These are phyloP conservation scores for Andrena bucephala DNA, from an alignment of 2,888 invertebrate genomes.

Conservation along the genomic window DNA sequence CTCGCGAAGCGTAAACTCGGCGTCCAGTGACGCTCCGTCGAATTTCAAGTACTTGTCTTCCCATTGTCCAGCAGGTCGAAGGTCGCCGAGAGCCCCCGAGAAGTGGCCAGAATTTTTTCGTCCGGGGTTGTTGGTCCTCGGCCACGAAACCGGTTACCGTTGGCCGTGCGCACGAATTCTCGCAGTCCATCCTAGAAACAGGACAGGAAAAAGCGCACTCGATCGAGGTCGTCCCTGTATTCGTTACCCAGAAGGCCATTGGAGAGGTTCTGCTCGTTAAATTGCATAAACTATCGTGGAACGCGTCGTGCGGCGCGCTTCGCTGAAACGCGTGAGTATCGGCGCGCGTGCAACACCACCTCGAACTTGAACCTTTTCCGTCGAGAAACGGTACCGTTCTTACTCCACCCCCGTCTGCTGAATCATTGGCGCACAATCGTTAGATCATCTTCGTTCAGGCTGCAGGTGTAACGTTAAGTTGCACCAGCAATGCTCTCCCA, in stretches of 20 bases:
- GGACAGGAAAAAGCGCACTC: constrained; percentile 19
- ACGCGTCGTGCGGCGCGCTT: constrained; percentile 5
- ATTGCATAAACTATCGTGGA: constrained; percentile 36
- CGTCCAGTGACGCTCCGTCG: background rate
- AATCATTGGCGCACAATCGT: background rate
- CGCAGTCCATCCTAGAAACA: constrained; percentile 43
- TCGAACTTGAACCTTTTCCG: constrained; percentile 28
- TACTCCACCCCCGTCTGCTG: background rate
- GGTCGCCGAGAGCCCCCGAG: constrained; percentile 30
- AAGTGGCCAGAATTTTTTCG: constrained; percentile 27
- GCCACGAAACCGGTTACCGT: constrained; percentile 56
- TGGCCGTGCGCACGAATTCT: constrained; percentile 18
- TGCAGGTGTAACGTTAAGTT: too few species aligned
- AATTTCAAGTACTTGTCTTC: background rate
- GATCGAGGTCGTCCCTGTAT: constrained; percentile 37
- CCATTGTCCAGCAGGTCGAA: constrained; percentile 40
- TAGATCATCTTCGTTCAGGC: background rate
- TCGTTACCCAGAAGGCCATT: constrained; percentile 31
- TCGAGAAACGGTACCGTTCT: background rate
- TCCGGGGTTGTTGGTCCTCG: constrained; percentile 32
- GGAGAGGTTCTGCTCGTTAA: constrained; percentile 28
- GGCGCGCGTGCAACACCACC: background rate
- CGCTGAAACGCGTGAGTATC: background rate
- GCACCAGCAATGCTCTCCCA: too few species aligned
- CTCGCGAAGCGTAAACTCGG: too few species aligned